Base-by-base conservation (phyloP, 2,113 vertebrate genomes). In the Bubalus kerabau region DNA sequence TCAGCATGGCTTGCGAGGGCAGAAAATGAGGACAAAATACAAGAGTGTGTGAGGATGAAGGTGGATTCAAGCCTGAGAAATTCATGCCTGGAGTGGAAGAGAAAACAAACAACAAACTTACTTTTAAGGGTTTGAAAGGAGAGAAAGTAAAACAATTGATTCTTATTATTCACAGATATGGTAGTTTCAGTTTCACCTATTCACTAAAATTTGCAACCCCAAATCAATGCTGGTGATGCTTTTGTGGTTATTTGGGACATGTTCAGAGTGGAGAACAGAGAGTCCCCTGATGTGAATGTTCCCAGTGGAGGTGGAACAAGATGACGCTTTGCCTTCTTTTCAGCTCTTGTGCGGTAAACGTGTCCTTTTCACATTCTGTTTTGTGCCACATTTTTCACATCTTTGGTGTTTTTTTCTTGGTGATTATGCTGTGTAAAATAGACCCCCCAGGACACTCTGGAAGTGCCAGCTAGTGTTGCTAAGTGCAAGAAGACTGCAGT, bases 271-370 rank as follows among this genome's bases (percentile, higher is more conserved):
- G 56, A 8, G 26, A 40, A 52, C 40, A 71, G 11, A 13, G n/a
- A 60, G 62, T 84, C 32, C 2, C 4, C 4, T 7, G 50, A 21
- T 0, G 0, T 8, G 43, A 0, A 9, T 0, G 10, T 50, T 30
- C 2, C 9, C 60, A 7, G 60, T 43, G 2, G 21, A 87, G 28
- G 16, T 13, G 5, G 46, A 43, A 13, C 1, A 40, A 14, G 52
- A 32, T 9, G 4, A 48, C 0, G 0, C 17, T 54, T 32, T 10
- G 74, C 46, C 46, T 92, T 52, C 16, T 43, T 82, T 81, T 59
- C 7, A 26, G 82, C 43, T 60, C 59, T 81, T 6, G 1, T 16
- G 12, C 17, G 7, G 7, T 36, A 56, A 62, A 19, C 10, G 7
- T 46, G 0, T 74, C 89, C 48, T 60, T 80, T 84, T n/a, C 10